Conservation (phyloP, 35 echinoderm and acorn worm genomes). For the Chiridota heheva region DNA sequence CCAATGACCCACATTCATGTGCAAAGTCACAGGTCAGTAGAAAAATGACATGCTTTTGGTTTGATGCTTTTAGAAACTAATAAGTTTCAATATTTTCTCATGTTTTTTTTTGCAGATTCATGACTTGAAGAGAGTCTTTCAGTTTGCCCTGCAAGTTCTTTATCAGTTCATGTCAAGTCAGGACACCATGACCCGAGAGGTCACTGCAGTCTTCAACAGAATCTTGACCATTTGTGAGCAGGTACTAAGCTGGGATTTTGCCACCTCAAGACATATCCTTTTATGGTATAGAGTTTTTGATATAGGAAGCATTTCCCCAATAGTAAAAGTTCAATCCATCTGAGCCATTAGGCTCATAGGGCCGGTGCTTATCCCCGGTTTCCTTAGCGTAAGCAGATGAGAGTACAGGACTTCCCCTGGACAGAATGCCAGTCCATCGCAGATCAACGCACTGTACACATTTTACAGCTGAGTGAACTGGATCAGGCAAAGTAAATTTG, state of each 20-base stretch:
- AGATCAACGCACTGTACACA: no score
- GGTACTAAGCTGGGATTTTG: constrained; percentile 96
- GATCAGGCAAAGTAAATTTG: no score
- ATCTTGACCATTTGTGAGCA: constrained; percentile 80
- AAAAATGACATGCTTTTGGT: no score
- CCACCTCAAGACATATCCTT: constrained; percentile 89
- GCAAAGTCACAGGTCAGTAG: no score
- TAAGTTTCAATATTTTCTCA: not conserved
- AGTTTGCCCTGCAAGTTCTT: constrained; percentile 82
- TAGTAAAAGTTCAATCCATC: no score
- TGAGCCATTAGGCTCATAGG: not conserved
- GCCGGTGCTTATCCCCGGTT: not conserved
- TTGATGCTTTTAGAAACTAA: no score
- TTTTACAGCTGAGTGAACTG: no score
- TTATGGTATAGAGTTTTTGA: not conserved
- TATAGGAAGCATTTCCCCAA: no score
- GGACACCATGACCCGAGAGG: constrained; percentile 36
- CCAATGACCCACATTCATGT: no score
- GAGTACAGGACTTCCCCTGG: no score
- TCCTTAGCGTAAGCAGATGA: no score
- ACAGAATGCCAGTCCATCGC: no score
- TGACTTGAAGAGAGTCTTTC: constrained; percentile 93
- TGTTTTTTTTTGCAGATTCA: constrained; percentile 43
- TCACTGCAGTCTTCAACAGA: constrained; percentile 52
- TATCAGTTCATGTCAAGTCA: constrained; percentile 70